Conservation (phyloP, 1,140 invertebrate species). For the Drosophila virilis region DNA sequence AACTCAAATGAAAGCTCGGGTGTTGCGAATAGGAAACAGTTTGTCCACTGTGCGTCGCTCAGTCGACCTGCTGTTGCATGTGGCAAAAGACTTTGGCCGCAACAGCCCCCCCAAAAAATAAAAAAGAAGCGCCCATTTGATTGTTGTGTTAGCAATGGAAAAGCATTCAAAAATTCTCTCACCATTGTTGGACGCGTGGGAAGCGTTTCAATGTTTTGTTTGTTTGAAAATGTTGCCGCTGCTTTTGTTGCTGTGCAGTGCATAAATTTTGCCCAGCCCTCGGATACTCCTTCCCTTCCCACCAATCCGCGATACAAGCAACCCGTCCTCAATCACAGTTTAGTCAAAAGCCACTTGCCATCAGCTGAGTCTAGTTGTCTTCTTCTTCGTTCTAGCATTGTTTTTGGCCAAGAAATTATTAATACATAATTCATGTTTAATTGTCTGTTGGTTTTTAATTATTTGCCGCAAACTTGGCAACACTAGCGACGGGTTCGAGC, state of each 20-base stretch:
- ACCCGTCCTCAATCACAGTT: constrained; percentile 28
- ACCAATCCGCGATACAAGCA: not conserved
- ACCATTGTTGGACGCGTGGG: constrained; percentile 75
- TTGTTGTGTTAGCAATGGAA: constrained; percentile 73
- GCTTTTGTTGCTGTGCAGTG: constrained; percentile 29
- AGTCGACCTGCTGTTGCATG: constrained; percentile 58
- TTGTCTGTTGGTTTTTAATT: constrained; percentile 55
- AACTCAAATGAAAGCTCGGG: too few species aligned
- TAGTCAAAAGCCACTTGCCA: constrained; percentile 22
- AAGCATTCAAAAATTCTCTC: constrained; percentile 76
- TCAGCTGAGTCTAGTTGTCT: not conserved
- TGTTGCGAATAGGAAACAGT: not conserved
- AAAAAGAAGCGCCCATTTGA: constrained; percentile 10
- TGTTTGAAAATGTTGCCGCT: constrained; percentile 60
- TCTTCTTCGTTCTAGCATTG: constrained; percentile 6
- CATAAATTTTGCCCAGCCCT: constrained; percentile 37
- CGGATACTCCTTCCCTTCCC: not conserved
- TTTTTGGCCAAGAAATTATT: constrained; percentile 62
- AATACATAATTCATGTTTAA: constrained; percentile 82
- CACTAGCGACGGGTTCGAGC: constrained; percentile 5
- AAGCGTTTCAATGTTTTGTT: constrained; percentile 79
- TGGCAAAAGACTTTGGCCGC: constrained; percentile 72
- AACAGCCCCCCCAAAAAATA: constrained; percentile 11
- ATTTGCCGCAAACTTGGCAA: constrained; percentile 24
- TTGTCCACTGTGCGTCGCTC: constrained; percentile 16